phyloP scores from a whole-genome alignment of 2,113 vertebrate species.

The Oryzias javanicus region DNA sequence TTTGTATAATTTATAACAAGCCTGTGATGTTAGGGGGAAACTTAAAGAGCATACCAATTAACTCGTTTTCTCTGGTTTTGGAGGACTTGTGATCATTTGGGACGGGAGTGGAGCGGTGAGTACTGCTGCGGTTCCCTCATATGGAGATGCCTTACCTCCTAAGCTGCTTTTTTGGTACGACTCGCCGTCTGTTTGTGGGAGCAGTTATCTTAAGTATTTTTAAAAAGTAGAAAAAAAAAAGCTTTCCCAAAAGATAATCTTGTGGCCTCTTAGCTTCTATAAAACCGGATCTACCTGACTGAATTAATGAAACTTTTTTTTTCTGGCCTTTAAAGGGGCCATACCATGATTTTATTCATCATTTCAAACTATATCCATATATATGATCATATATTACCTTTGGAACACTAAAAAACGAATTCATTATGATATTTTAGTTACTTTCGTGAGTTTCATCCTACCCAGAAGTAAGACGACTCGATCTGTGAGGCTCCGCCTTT shows the following conservation, averaged over 20 bases:
- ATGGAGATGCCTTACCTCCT: conserved; percentile 40
- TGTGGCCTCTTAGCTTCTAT: conserved; percentile 11
- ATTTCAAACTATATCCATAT: too few species aligned
- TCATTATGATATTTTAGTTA: too few species aligned
- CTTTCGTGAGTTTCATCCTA: too few species aligned
- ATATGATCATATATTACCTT: too few species aligned
- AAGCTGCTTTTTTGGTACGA: conserved; percentile 31
- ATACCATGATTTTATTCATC: too few species aligned
- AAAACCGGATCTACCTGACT: background rate
- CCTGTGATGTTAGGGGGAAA: conserved; percentile 36
- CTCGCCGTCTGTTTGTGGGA: conserved; percentile 50
- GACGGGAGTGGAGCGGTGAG: conserved; percentile 59
- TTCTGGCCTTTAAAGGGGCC: too few species aligned
- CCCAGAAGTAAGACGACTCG: too few species aligned
- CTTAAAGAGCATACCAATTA: conserved; percentile 68
- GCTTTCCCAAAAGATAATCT: conserved; percentile 12
- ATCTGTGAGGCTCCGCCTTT: too few species aligned
- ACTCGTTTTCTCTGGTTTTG: conserved; percentile 74
- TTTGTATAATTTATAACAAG: conserved; percentile 61
- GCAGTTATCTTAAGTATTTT: conserved; percentile 24
- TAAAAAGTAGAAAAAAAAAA: background rate
- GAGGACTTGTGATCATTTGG: conserved; percentile 68
- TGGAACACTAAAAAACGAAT: too few species aligned
- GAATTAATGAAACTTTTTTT: background rate
- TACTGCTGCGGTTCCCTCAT: conserved; percentile 57